A percentile compares a stretch with the other conserved stretches of the same genome.
Conservation (phyloP, 2,113 vertebrate species). For the Aphyosemion australe region DNA sequence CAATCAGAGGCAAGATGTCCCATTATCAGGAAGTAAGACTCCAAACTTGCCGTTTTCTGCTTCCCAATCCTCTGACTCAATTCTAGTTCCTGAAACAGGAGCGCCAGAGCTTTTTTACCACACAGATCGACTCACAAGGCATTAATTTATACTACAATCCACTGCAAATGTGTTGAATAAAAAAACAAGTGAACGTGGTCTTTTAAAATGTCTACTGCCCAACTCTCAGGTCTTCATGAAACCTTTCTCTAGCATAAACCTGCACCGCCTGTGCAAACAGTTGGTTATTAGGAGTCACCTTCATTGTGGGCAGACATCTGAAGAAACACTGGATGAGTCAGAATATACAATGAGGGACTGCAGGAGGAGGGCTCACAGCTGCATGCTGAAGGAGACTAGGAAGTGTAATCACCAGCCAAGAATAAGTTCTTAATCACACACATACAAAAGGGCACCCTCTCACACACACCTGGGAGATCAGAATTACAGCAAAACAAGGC, state of each 20-base stretch:
- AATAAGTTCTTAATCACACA: conserved; percentile 23
- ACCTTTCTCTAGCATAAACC: neutral
- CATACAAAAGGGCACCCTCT: conserved; percentile 14
- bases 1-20: too few relatives aligned
- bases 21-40: too few relatives aligned
- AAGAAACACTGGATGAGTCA: conserved; percentile 43
- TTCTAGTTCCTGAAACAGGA: too few relatives aligned
- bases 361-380: conserved; percentile 44
- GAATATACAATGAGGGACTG: conserved; percentile 38
- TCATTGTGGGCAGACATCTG: conserved; percentile 48
- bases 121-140: too few relatives aligned
- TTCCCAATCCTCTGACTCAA: too few relatives aligned
- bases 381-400: conserved; percentile 39
- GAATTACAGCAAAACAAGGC: conserved; percentile 11
- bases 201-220: too few relatives aligned
- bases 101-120: too few relatives aligned
- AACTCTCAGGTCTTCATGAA: neutral
- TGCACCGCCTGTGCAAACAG: neutral
- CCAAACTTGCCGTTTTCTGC: too few relatives aligned
- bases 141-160: too few relatives aligned
- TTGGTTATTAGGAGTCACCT: conserved; percentile 38
- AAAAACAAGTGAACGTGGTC: too few relatives aligned
- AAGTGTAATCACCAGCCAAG: conserved; percentile 44
- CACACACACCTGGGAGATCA: conserved; percentile 22
- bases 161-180: too few relatives aligned